Base-by-base conservation (phyloP, 2,113 vertebrate genomes). In the Chamaetylas fuelleborni region DNA sequence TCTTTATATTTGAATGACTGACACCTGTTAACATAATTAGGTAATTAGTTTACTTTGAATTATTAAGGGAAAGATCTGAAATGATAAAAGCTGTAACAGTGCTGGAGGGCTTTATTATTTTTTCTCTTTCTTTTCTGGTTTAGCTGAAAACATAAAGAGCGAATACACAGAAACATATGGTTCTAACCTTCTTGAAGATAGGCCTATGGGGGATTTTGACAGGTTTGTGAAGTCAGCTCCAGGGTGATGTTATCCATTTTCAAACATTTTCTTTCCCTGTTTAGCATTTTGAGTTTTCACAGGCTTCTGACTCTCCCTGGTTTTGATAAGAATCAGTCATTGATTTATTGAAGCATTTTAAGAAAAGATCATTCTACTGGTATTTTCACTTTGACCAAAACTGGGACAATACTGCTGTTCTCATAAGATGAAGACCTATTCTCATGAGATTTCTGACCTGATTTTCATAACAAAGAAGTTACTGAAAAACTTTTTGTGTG, bases 11-110 rank as follows among this genome's bases (percentile, higher is more conserved):
- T 84, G 77, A 91, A 96, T 93, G 90, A 93, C 64, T 92, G 96
- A 94, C 93, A 96, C 92, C 85, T 94, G 87, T 95, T 96, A 94
- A 81, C 72, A 81, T 96, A 97, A 96, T 92, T 86, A 92, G 95
- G 65, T 88, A 95, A 94, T 96, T 95, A 95, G 94, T 97, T 97
- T 95, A 88, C 92, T 88, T 91, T 92, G 69, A 84, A 92, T 95
- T 91, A 94, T 94, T 97, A 96, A 95, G 87, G 92, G 81, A 91
- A 90, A 90, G 88, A 92, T 89, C 45, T 57, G 47, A 94, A 86
- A 95, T 69, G 2, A 95, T 86, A 89, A 95, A 95, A 94, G 77
- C 53, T 90, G 11, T 66, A 95, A 80, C 80, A 86, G 93, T 84
- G 81, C 95, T 93, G 47, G 88, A 95, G 81, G 81, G 89, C 50